Base-by-base conservation (phyloP, 2,113 vertebrate species). In the Geothlypis trichas region DNA sequence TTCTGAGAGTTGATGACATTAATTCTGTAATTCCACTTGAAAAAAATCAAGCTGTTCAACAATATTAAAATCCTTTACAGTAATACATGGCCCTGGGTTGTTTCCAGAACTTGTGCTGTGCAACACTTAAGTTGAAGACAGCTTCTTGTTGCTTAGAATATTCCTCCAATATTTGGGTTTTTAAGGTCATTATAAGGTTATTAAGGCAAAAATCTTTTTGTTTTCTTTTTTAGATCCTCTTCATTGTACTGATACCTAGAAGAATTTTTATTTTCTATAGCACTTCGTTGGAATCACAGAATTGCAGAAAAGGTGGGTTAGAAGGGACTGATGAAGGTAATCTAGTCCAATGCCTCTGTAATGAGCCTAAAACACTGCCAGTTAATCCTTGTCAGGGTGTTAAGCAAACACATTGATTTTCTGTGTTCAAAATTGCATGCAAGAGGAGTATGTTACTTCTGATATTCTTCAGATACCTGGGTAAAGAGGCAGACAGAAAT, bases 11-110 rank as follows among this genome's bases (percentile, higher is more conserved):
- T 41, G 16, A 9, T 58, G 28, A 74, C 17, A 57, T 62, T 42
- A 65, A 35, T 15, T n/a, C 23, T 37, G 5, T n/a, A 55, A 59
- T 51, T 80, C 15, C 17, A 46, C 33, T 67, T 83, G 0, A 27
- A 61, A 66, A 69, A 77, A 37, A 54, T 9, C 21, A 6, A 13
- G 15, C 28, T 42, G 4, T 41, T 69, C 23, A 71, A n/a, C 33
- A 61, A n/a, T n/a, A 33, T 39, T 57, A 39, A 81, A 66, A 10
- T 3, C 10, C 37, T 47, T 41, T 16, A 68, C 30, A 75, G 4
- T 39, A 84, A 61, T 14, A 13, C 1, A 14, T 0, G 0, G 39
- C 4, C 4, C 13, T 6, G 6, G 24, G 23, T 27, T 71, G 22
- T 63, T 83, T 30, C 63, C 28, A 58, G 52, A 63, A 75, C n/a